Evolutionary conservation across 2,888 invertebrate species (phyloP).

Genomic region (Ormyrus thymus): DNA sequence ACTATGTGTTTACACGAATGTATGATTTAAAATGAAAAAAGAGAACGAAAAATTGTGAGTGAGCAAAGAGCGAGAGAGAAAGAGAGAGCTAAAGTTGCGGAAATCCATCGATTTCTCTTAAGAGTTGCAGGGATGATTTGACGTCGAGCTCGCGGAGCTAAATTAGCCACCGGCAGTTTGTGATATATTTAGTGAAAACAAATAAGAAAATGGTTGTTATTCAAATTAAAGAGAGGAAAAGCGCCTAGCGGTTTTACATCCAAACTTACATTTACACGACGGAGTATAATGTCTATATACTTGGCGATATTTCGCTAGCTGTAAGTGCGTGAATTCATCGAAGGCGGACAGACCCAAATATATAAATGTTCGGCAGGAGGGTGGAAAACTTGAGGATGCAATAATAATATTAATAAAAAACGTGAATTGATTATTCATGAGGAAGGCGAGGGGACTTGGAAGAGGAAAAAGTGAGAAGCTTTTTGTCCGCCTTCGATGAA

Average conservation of each 20-base stretch:
- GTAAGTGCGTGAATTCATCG: conserved; percentile 40
- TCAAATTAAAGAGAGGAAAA: conserved; percentile 66
- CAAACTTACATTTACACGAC: conserved; percentile 53
- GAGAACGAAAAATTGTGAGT: conserved; percentile 26
- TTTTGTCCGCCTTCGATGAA: conserved; percentile 40
- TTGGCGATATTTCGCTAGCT: conserved; percentile 41
- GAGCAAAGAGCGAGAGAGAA: background rate
- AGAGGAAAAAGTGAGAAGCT: background rate
- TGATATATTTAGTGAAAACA: conserved; percentile 74
- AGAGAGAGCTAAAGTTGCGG: background rate
- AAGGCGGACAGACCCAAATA: conserved; percentile 12
- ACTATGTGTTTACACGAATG: background rate
- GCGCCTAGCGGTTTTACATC: conserved; percentile 72
- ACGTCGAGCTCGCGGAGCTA: conserved; percentile 61
- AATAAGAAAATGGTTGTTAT: conserved; percentile 71
- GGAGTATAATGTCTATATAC: conserved; percentile 35
- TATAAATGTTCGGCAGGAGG: background rate
- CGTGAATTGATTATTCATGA: background rate
- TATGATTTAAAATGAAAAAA: conserved; percentile 24
- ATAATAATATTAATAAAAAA: conserved; percentile 40
- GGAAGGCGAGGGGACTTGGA: background rate
- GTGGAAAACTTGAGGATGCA: conserved; percentile 21
- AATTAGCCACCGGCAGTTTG: conserved; percentile 71
- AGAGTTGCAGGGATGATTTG: conserved; percentile 51
- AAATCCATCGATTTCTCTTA: conserved; percentile 35